Base-by-base conservation (phyloP, 2,888 invertebrate genomes). In the Drosophila meridionalis region DNA sequence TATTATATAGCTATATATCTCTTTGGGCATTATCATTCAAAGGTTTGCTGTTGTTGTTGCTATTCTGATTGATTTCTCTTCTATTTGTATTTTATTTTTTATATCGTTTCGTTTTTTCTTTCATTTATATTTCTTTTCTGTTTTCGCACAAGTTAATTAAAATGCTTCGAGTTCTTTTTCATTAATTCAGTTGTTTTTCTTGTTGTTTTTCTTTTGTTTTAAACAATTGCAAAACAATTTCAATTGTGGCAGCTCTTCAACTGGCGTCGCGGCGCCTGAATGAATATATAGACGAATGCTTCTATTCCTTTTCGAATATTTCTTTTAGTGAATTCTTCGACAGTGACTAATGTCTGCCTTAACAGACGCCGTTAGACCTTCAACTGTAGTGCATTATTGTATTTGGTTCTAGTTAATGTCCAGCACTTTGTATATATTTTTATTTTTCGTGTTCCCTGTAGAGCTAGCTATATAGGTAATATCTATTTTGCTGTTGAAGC, bases 191-290 rank as follows among this genome's bases (percentile, higher is more conserved):
- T 70, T 73, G 40, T 72, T 70, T 43, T 30, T 20, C 3, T 32
- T 79, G 47, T 68, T 72, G 36, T 73, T 69, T 38, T 28, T 56
- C 26, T 72, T 64, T 68, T 60, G 32, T 69, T 66, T 42, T 74
- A 52, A 76, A 73, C 80, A 83, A 89, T 87, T 84, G 82, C 76
- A 84, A 82, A 81, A 71, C 80, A 65, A 75, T 83, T 84, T 77
- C 69, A 84, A 63, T 77, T 72, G 76, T 59, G 60, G 80, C 57
- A 20, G 58, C 48, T 48, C 57, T 34, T 34, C 34, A 20, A 34
- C 34, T 74, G 82, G 85, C 78, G 73, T 79, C 63, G 87, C 78
- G 87, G 78, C 87, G 87, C 89, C 83, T 72, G 65, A 52, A 32
- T 32, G 50, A 71, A 65, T 73, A 66, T 81, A 72, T 80, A 65